Evolutionary conservation across 2,113 vertebrate genomes (phyloP).

Genomic region (Malurus cyaneus): DNA sequence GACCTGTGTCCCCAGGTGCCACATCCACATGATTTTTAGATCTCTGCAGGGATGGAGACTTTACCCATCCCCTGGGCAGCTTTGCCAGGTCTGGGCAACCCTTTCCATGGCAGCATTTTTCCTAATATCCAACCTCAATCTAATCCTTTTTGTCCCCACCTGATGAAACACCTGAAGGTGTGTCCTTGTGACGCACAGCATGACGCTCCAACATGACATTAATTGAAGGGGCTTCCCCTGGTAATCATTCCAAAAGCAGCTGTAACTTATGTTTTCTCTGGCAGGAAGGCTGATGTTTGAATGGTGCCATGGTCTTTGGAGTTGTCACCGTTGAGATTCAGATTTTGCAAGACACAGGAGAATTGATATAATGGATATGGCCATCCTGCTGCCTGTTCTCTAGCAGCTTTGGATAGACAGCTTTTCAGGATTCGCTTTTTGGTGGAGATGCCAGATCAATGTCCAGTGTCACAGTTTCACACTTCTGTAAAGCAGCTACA

Average conservation of each 20-base stretch:
- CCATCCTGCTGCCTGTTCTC: not conserved
- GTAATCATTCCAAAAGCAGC: not conserved
- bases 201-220: not conserved
- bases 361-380: accelerated
- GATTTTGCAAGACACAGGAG: not conserved
- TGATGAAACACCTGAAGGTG: not conserved
- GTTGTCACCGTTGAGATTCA: not conserved
- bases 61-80: not conserved
- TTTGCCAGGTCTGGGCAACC: not conserved
- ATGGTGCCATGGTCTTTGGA: not conserved
- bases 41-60: not conserved
- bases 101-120: not conserved
- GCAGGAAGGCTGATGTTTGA: not conserved
- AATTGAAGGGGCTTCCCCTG: not conserved
- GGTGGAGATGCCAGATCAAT: not conserved
- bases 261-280: not conserved
- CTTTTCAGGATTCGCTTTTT: not conserved
- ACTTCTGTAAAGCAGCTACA: not conserved
- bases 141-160: accelerated
- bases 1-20: no score
- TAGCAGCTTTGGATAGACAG: not conserved
- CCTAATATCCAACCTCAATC: not conserved
- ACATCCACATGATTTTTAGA: not conserved
- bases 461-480: not conserved
- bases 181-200: not conserved